A percentile compares a stretch with the other conserved stretches of the same genome.
These are phyloP conservation scores for Poeciliopsis turneri DNA, from an alignment of 2,797 vertebrate species.

Conservation along the genomic window DNA sequence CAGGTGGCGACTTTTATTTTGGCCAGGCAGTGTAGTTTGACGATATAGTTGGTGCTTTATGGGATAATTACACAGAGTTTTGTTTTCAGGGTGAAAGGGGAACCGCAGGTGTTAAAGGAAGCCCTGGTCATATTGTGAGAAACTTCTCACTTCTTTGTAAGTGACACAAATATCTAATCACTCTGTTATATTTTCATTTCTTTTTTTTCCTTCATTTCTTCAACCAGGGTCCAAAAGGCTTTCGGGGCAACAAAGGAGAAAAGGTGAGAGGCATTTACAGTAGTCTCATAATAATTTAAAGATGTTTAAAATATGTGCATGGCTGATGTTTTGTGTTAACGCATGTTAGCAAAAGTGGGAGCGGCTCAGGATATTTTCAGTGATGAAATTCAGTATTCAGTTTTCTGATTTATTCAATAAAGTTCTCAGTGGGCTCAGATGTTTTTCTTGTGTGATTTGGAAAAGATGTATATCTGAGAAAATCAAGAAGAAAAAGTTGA, in stretches of 20 bases:
- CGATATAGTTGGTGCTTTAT: background rate
- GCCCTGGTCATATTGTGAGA: slow-evolving; percentile 80
- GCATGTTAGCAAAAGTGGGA: background rate
- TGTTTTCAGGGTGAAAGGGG: slow-evolving; percentile 84
- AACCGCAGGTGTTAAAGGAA: slow-evolving; percentile 76
- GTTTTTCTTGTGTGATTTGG: background rate
- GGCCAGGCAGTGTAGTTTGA: background rate
- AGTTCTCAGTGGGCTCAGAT: background rate
- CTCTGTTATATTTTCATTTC: background rate
- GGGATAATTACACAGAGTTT: background rate
- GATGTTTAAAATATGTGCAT: background rate
- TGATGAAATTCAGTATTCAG: background rate
- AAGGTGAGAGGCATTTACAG: slow-evolving; percentile 75
- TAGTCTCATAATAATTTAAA: background rate
- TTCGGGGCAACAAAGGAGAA: slow-evolving; percentile 83
- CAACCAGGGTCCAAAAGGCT: slow-evolving; percentile 84
- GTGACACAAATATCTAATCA: background rate
- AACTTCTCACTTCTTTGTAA: slow-evolving; percentile 3
- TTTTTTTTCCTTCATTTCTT: slow-evolving; percentile 17
- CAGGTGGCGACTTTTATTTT: no score
- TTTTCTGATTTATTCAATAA: background rate
- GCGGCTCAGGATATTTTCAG: background rate
- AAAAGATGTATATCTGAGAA: background rate
- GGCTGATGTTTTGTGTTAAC: background rate
- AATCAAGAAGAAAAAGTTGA: background rate